These are phyloP conservation scores for Syrrhaptes paradoxus DNA, from an alignment of 2,113 vertebrate species.

Conservation along the genomic window DNA sequence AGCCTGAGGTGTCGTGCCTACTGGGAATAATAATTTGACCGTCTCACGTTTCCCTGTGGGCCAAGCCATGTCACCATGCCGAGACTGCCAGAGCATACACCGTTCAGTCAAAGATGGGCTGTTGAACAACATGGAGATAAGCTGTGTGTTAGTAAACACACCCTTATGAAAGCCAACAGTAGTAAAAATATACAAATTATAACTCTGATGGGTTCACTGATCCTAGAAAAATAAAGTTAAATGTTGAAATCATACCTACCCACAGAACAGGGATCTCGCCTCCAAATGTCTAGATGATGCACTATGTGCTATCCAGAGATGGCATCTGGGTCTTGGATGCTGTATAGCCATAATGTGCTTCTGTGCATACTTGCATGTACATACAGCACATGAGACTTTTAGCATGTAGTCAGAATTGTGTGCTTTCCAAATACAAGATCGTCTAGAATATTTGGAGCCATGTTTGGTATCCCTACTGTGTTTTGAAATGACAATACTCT, in stretches of 20 bases:
- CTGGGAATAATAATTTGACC: background rate
- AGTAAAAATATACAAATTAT: background rate
- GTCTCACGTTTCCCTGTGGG: background rate
- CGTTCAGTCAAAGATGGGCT: background rate
- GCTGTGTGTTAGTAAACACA: background rate
- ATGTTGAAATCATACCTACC: background rate
- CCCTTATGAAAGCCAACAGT: background rate
- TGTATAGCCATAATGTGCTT: background rate
- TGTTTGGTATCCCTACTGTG: background rate
- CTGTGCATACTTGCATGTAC: no score
- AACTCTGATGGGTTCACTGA: background rate
- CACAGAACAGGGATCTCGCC: background rate
- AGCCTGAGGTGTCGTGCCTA: background rate
- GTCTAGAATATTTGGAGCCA: background rate
- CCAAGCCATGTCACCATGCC: background rate
- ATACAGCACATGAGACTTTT: background rate
- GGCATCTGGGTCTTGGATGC: background rate
- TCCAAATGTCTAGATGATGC: background rate
- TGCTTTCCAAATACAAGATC: background rate
- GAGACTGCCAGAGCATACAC: background rate
- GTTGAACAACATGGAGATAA: background rate
- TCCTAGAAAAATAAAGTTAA: background rate
- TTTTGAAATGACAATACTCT: background rate
- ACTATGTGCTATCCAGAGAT: background rate
- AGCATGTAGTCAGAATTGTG: background rate